These are phyloP conservation scores for Oscheius onirici DNA, from an alignment of 2,888 invertebrate genomes.

Conservation along the genomic window DNA sequence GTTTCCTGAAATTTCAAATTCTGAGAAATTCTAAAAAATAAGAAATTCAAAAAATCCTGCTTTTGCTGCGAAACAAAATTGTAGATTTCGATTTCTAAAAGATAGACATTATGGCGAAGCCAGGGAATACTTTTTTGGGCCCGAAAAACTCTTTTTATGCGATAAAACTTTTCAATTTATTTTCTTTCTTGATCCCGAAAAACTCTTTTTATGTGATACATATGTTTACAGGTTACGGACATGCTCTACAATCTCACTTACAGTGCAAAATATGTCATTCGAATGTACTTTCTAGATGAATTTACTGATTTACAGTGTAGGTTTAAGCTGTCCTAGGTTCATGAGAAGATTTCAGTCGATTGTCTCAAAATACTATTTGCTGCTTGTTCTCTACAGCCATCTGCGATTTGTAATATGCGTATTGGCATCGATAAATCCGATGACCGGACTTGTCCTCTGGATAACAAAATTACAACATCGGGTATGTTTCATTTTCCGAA, in stretches of 20 bases:
- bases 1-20: too few relatives aligned
- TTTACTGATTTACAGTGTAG: background rate
- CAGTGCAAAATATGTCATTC: background rate
- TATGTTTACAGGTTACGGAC: background rate
- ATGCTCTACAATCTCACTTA: constrained; percentile 2
- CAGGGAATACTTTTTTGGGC: too few relatives aligned
- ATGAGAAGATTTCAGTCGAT: background rate
- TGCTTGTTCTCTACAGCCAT: background rate
- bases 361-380: background rate
- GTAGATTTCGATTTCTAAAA: too few relatives aligned
- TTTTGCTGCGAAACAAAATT: too few relatives aligned
- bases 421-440: background rate
- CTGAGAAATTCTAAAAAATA: too few relatives aligned
- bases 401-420: background rate
- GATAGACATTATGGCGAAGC: too few relatives aligned
- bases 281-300: background rate
- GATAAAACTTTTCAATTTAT: too few relatives aligned
- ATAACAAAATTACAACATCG: background rate
- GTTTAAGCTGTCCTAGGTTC: too few relatives aligned
- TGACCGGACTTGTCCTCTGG: background rate
- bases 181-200: too few relatives aligned
- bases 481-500: background rate
- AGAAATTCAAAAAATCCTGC: too few relatives aligned
- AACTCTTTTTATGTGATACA: too few relatives aligned
- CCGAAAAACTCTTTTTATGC: too few relatives aligned